Conservation (phyloP, 2,888 invertebrate species). For the Dolomedes plantarius region DNA sequence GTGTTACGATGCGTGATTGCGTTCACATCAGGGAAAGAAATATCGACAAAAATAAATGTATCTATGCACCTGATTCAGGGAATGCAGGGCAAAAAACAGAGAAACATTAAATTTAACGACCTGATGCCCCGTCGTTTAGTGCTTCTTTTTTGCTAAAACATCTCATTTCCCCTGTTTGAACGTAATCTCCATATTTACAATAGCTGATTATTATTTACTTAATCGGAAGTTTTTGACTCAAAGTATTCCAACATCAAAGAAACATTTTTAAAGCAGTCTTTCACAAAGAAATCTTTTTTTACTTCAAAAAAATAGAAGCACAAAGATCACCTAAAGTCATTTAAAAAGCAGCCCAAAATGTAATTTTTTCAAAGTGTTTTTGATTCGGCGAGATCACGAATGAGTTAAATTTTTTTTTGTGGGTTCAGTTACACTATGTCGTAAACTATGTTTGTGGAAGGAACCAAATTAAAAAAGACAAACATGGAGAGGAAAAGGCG, state of each 20-base stretch:
- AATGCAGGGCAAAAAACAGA: too few species aligned
- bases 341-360: background rate
- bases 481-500: conserved; percentile 1
- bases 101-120: too few species aligned
- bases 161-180: background rate
- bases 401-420: conserved; percentile 12
- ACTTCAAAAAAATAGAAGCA: background rate
- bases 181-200: background rate
- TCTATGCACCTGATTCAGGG: too few species aligned
- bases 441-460: conserved; percentile 28
- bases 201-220: background rate
- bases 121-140: too few species aligned
- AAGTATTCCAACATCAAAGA: background rate
- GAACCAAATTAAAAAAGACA: background rate
- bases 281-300: background rate
- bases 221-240: background rate
- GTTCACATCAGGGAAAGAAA: too few species aligned
- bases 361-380: background rate
- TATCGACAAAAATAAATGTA: too few species aligned
- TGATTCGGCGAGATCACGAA: background rate
- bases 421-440: conserved; percentile 27
- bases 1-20: too few species aligned
- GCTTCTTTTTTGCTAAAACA: background rate
- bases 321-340: background rate
- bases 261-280: background rate